Base-by-base conservation (phyloP, 2,797 vertebrate genomes). In the Balearica regulorum region DNA sequence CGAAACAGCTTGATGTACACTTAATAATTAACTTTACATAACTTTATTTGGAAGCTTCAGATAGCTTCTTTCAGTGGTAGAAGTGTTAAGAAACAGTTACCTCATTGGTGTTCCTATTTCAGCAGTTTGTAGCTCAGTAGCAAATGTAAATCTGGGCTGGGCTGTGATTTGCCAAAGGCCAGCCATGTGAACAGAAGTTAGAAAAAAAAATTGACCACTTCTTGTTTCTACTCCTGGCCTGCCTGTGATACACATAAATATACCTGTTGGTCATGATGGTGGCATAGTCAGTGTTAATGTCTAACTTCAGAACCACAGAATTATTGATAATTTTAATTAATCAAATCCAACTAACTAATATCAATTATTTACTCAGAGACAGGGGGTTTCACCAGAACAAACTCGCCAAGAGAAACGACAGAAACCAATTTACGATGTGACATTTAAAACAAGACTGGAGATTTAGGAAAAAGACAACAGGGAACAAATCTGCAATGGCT, bases 1-100 rank as follows among this genome's bases (percentile, higher is more conserved):
- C 70, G 95, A 96, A 97, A 95, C 44, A 94, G 71, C 87, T 91
- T 70, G 60, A 83, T 83, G 26, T 35, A 68, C 51, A 65, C 76
- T 61, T 66, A 76, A 82, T 62, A 75, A n/a, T 69, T 64, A 43
- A 72, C 24, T 37, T 37, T 37, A 35, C 10, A 18, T 15, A 76
- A 54, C 61, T 76, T 83, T 77, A 81, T 88, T 64, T 72, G n/a
- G n/a, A 65, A 37, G 25, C 48, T 84, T 68, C 76, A 68, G n/a
- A 49, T 31, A 72, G 26, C n/a, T 90, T n/a, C 55, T 64, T 90
- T 77, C 1, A 7, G 16, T 11, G 11, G 33, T 29, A 33, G 20
- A 33, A 46, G 29, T 11, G 31, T 61, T 65, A 49, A 46, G 33
- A 75, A 86, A 51, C 48, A 37, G 46, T 75, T 22, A 16, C 25